Base-by-base conservation (phyloP, 1,140 invertebrate genomes). In the Drosophila willistoni region DNA sequence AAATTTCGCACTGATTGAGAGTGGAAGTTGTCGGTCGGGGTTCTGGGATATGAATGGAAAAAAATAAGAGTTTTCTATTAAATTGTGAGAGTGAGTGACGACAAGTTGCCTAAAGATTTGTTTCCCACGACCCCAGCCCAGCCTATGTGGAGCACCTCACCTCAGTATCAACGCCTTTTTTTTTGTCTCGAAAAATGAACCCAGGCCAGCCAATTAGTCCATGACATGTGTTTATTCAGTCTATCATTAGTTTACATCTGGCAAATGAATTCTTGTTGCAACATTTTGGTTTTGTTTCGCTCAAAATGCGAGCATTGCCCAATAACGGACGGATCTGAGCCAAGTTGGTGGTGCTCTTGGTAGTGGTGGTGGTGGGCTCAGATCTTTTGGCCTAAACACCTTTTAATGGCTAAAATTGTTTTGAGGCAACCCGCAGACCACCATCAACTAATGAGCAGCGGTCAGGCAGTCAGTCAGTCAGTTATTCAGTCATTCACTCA, bases 191-290 rank as follows among this genome's bases (percentile, higher is more conserved):
- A 14, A 71, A 75, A 54, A 51, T 42, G 51, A 80, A 81, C 73
- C 70, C 64, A 66, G 22, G 34, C 57, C 71, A 73, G 73, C 82
- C 81, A 86, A 81, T 86, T 86, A 86, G 81, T 42, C 67, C 77
- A 62, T 57, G 78, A 68, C 79, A 66, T 71, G 72, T 64, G 68
- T 76, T 19, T 70, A 79, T 63, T 82, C 54, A 10, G 76, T 60
- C 44, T 86, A 87, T 87, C 82, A 85, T 86, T 85, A 85, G 83
- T 71, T 82, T 76, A 79, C 75, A 82, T 87, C 82, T 86, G 42
- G 54, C 33, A 59, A 74, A 86, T 68, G 83, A 68, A 86, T 54
- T 87, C 61, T 51, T 22, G 68, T 87, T 86, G 83, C 83, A 82
- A 86, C 83, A 73, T 67, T 79, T 79, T 68, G 7, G 66, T 61